Evolutionary conservation across 2,797 vertebrate genomes (phyloP).

Genomic region (Perodicticus potto): DNA sequence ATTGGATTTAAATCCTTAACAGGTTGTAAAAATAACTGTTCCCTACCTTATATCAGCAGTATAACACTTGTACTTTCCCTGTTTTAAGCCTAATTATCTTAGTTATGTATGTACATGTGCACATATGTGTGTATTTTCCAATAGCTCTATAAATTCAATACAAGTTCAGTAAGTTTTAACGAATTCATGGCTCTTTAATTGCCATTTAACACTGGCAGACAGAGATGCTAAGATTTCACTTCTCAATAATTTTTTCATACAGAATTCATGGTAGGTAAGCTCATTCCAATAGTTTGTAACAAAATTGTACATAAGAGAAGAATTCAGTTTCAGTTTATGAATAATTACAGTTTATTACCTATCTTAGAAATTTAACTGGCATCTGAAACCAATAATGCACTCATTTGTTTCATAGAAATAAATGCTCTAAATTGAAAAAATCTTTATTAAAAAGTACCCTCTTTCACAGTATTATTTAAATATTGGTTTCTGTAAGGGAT

Average conservation of each 20-base stretch:
- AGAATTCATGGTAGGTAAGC: not conserved
- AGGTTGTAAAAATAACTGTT: not conserved
- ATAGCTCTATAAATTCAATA: not conserved
- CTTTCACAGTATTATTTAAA: not conserved
- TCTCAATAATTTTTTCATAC: not conserved
- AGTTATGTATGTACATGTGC: not conserved
- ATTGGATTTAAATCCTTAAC: not conserved
- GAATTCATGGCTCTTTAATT: not conserved
- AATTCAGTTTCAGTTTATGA: not conserved
- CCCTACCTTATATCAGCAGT: not conserved
- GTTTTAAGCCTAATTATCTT: not conserved
- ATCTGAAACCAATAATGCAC: not conserved
- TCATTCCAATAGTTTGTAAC: not conserved
- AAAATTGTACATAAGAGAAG: conserved; percentile 4
- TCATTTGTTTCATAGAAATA: conserved; percentile 5
- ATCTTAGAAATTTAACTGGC: conserved; percentile 4
- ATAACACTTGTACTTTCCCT: not conserved
- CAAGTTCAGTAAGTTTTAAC: not conserved
- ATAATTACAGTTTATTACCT: not conserved
- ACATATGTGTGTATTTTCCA: not conserved
- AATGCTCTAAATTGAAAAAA: not conserved
- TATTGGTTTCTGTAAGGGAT: not conserved
- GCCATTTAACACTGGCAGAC: not conserved
- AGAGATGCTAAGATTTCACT: not conserved
- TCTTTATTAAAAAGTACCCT: not conserved